Percentiles rank a stretch among this genome's conserved stretches.
phyloP scores from a whole-genome alignment of 2,113 vertebrate species.

The Oncorhynchus keta region DNA sequence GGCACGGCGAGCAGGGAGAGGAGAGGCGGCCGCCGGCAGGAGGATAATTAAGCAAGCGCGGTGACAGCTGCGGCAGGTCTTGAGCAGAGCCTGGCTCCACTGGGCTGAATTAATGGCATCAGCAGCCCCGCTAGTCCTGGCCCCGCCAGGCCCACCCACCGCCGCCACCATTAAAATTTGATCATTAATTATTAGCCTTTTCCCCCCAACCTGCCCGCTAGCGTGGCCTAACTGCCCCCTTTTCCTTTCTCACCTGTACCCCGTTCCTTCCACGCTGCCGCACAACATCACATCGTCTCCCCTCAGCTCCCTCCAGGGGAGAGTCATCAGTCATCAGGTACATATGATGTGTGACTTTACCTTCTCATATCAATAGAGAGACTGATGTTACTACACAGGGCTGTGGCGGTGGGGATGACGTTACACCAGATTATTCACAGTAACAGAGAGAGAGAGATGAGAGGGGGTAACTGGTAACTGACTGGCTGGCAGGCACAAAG shows the following conservation, averaged over 20 bases:
- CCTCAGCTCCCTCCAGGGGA: background rate
- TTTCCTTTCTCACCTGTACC: constrained; percentile 36
- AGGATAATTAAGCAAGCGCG: constrained; percentile 91
- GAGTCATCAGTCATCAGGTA: background rate
- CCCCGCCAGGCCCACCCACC: background rate
- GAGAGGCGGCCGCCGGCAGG: constrained; percentile 64
- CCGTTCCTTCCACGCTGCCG: background rate
- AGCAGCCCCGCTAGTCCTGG: constrained; percentile 73
- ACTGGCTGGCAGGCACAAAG: constrained; percentile 22
- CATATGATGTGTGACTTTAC: background rate
- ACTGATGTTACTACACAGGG: background rate
- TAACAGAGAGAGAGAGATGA: constrained; percentile 10
- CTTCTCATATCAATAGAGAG: background rate
- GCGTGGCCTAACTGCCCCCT: background rate
- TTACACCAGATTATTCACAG: constrained; percentile 3
- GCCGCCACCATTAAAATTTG: constrained; percentile 56
- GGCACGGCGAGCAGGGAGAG: background rate
- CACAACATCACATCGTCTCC: background rate
- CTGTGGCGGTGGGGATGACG: background rate
- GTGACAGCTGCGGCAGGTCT: constrained; percentile 90
- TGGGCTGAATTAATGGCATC: constrained; percentile 93
- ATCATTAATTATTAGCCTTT: constrained; percentile 67
- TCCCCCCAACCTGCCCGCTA: constrained; percentile 12
- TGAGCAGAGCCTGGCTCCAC: constrained; percentile 82
- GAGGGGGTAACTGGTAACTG: background rate